Base-by-base conservation (phyloP, 2,113 vertebrate species). In the Esox niger region DNA sequence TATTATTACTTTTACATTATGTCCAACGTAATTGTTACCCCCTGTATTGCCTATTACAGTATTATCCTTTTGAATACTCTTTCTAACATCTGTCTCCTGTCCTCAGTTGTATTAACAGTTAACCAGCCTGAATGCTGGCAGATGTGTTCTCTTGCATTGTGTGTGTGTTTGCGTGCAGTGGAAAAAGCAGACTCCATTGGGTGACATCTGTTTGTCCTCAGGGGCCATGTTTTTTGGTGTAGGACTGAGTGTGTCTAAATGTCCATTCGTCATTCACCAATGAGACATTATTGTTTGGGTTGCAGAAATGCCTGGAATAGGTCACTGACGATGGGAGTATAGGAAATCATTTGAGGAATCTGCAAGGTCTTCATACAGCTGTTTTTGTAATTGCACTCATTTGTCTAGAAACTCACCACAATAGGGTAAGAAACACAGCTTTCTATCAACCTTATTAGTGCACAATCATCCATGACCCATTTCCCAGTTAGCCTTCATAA, bases 251-350 rank as follows among this genome's bases (percentile, higher is more conserved):
- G 31, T 32, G 47, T 65, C 26, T n/a, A 21, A 26, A 6, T 64
- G 78, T n/a, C n/a, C n/a, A n/a, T 74, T 73, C 82, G 82, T 76
- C 80, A 82, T 79, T 83, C 78, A 82, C 75, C 68, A 59, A 77
- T 62, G 72, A 84, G 74, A 71, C 33, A 80, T n/a, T 21, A 6
- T 47, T 83, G 80, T 86, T 82, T 64, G 78, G 47, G 70, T 55
- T 82, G 56, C 26, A 46, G 68, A 57, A 77, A 82, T 20, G 69
- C 54, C 54, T 26, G 27, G 26, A 20, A n/a, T 31, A 30, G 17
- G 57, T 26, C 17, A 59, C 9, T 59, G 26, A 31, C 38, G 11
- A 43, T 43, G 15, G 5, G n/a, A n/a, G n/a, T n/a, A n/a, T n/a
- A n/a, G n/a, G n/a, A n/a, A n/a, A n/a, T n/a, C n/a, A 43, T 43